Evolutionary conservation across 2,797 vertebrate species (phyloP), one percentile per base, ranked within the genome.

Genomic region (Xenopus petersii): DNA sequence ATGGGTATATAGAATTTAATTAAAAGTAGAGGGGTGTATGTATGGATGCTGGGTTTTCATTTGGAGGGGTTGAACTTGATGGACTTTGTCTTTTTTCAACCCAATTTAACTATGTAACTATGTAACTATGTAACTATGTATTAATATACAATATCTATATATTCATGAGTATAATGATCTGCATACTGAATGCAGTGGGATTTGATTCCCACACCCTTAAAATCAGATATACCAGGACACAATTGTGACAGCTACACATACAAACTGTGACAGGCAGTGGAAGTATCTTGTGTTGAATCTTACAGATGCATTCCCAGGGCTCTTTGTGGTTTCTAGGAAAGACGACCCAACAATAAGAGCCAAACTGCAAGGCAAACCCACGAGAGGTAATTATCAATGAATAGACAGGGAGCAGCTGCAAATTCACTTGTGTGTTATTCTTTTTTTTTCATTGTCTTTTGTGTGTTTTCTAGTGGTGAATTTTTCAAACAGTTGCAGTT

Each of bases 381-480:
- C 55, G 71, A 74, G 71, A 79, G 66, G 71, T 54, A 66, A 79
- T 79, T 69, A 70, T 70, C 66, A 74, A 70, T 74, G 67, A 78
- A 64, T 46, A 66, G 66, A 60, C 58, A 65, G 49, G 64, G 62
- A 71, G 26, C 71, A 64, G 71, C 66, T 78, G 75, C 67, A 54
- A 73, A 70, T 70, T 67, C 54, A 73, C 66, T 54, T 33, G 58
- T 24, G 12, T n/a, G 63, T 56, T 64, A 55, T 67, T 48, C 17
- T 62, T 56, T 48, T 10, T 67, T 48, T 33, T 62, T 55, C 55
- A 21, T 24, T 51, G 16, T 4, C 10, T 47, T 62, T 62, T 63
- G 21, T 60, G 51, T 49, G 16, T 66, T 80, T 48, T 80, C 79
- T 82, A 78, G 24, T 77, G 46, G 24, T 79, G 83, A 82, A 67